These are phyloP conservation scores for Apantesis nais DNA, from an alignment of 2,888 invertebrate genomes.

Conservation along the genomic window DNA sequence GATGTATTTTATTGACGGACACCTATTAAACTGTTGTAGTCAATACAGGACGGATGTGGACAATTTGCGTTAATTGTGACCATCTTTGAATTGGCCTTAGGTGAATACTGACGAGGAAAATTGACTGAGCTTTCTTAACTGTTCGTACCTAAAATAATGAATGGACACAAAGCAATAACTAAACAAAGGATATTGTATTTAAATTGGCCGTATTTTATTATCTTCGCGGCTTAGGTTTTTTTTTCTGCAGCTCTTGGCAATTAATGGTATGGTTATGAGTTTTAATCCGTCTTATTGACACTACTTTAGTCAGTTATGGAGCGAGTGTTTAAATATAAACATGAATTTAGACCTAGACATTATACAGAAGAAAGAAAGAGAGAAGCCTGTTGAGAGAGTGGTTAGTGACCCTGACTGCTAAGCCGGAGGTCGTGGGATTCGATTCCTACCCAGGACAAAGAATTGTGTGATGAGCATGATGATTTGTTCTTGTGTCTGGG, in stretches of 20 bases:
- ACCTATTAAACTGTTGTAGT: slow-evolving; percentile 74
- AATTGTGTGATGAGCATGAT: no score
- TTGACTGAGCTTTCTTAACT: slow-evolving; percentile 32
- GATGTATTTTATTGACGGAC: slow-evolving; percentile 78
- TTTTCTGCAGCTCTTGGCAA: not conserved
- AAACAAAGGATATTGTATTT: not conserved
- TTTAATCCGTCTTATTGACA: not conserved
- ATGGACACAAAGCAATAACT: not conserved
- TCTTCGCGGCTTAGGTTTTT: not conserved
- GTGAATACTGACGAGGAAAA: slow-evolving; percentile 43
- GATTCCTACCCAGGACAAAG: no score
- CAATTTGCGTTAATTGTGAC: slow-evolving; percentile 80
- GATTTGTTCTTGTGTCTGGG: no score
- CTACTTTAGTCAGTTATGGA: not conserved
- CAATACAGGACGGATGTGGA: slow-evolving; percentile 78
- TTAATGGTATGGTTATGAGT: not conserved
- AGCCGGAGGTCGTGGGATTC: no score
- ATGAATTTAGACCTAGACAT: not conserved
- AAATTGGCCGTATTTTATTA: not conserved
- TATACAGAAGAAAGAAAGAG: no score
- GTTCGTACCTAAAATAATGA: not conserved
- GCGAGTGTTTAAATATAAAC: not conserved
- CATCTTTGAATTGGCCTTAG: slow-evolving; percentile 57
- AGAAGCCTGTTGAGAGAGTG: no score
- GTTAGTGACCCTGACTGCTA: no score